These are phyloP conservation scores for Myotis myotis DNA, from an alignment of 2,797 vertebrate genomes.

Conservation along the genomic window DNA sequence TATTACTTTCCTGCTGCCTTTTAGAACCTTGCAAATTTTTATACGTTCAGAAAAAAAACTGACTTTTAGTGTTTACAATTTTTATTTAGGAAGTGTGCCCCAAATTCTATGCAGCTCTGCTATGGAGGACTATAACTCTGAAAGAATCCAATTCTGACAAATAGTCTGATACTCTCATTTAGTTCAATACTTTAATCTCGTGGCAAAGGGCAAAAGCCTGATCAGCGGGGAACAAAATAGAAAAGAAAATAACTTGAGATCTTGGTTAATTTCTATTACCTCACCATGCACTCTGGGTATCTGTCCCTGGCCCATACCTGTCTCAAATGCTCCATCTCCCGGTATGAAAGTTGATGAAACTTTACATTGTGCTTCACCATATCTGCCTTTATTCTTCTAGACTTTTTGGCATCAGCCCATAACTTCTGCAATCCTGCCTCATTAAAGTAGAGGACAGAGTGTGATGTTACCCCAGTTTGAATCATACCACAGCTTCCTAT, in stretches of 20 bases:
- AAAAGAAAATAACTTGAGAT: background rate
- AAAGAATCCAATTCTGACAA: constrained; percentile 22
- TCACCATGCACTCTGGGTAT: background rate
- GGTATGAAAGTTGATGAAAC: constrained; percentile 90
- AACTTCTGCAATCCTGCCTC: constrained; percentile 88
- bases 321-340: constrained; percentile 94
- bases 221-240: background rate
- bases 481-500: constrained; percentile 1
- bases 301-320: constrained; percentile 85
- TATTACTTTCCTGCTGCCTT: background rate
- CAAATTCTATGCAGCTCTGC: background rate
- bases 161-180: background rate
- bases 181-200: background rate
- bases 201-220: background rate
- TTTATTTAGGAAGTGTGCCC: background rate
- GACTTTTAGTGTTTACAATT: constrained; percentile 1
- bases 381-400: constrained; percentile 84
- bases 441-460: constrained; percentile 72
- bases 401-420: constrained; percentile 87
- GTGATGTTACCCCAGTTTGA: constrained; percentile 52
- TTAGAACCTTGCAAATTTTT: background rate
- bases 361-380: constrained; percentile 83
- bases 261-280: background rate
- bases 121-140: background rate
- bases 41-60: background rate